phyloP scores from a whole-genome alignment of 2,113 vertebrate species.

The Callipepla californica region DNA sequence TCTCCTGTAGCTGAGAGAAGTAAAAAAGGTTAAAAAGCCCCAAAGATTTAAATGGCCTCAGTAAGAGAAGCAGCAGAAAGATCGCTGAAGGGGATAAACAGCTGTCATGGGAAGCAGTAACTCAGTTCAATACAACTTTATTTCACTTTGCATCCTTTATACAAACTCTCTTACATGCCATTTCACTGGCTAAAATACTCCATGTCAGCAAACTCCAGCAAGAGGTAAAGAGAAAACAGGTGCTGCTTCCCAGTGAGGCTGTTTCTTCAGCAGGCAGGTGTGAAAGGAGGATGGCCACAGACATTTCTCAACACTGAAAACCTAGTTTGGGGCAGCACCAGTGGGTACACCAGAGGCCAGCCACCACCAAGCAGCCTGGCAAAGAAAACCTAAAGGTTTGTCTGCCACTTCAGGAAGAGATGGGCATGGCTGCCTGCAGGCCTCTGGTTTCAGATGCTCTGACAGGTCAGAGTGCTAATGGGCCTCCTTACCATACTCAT shows the following conservation, averaged over 20 bases:
- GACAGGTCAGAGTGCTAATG: too few species aligned
- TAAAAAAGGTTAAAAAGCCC: slow-evolving; percentile 30
- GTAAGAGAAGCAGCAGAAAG: neutral
- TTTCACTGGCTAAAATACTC: neutral
- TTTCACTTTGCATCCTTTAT: neutral
- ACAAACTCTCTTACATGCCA: neutral
- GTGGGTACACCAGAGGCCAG: neutral
- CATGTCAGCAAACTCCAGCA: neutral
- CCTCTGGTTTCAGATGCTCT: too few species aligned
- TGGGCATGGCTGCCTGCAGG: neutral
- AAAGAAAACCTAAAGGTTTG: neutral
- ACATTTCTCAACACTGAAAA: neutral
- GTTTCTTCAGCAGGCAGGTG: accelerated
- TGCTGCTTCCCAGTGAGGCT: neutral
- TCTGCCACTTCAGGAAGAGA: too few species aligned
- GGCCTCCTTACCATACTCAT: too few species aligned
- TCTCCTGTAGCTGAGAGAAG: neutral
- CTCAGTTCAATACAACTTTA: neutral
- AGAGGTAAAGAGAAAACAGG: accelerated
- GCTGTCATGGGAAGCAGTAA: neutral
- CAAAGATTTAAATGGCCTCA: neutral
- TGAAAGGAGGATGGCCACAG: neutral
- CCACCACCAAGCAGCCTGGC: too few species aligned
- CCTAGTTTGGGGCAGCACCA: neutral
- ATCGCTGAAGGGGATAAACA: neutral